phyloP scores from a whole-genome alignment of 1,140 invertebrate species.

The Zaprionus ghesquierei region DNA sequence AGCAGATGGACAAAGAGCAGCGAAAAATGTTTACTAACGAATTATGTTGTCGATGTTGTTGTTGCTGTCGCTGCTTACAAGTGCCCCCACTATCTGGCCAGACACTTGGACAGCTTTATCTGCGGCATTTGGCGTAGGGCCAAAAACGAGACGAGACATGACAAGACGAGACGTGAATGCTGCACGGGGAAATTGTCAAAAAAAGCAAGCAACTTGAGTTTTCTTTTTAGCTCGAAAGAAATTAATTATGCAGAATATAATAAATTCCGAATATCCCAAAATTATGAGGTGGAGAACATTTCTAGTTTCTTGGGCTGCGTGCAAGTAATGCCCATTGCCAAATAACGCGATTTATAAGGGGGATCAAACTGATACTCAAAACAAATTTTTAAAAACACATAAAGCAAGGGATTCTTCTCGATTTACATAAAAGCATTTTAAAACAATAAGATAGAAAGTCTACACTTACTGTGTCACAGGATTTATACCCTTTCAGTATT shows the following conservation, averaged over 20 bases:
- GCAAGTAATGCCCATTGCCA: constrained; percentile 6
- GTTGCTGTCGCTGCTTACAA: not conserved
- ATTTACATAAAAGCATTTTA: not conserved
- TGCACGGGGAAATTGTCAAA: not conserved
- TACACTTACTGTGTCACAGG: too few relatives aligned
- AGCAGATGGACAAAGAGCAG: constrained; percentile 18
- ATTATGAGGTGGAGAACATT: constrained; percentile 22
- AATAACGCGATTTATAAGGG: not conserved
- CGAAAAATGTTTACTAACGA: constrained; percentile 70
- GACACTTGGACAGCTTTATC: constrained; percentile 8
- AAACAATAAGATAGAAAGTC: too few relatives aligned
- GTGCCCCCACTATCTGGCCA: not conserved
- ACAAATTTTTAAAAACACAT: constrained; percentile 24
- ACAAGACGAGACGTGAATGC: constrained; percentile 15
- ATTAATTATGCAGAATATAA: constrained; percentile 28
- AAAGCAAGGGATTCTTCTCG: not conserved
- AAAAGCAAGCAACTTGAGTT: not conserved
- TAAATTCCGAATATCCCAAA: constrained; percentile 16
- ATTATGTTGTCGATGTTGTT: constrained; percentile 58
- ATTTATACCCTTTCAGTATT: too few relatives aligned
- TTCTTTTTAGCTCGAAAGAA: constrained; percentile 1
- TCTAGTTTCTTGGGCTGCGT: not conserved
- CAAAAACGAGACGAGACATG: constrained; percentile 20
- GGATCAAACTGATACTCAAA: constrained; percentile 21
- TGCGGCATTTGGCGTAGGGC: constrained; percentile 49